phyloP scores from a whole-genome alignment of 2,113 vertebrate species.

The Bos javanicus region DNA sequence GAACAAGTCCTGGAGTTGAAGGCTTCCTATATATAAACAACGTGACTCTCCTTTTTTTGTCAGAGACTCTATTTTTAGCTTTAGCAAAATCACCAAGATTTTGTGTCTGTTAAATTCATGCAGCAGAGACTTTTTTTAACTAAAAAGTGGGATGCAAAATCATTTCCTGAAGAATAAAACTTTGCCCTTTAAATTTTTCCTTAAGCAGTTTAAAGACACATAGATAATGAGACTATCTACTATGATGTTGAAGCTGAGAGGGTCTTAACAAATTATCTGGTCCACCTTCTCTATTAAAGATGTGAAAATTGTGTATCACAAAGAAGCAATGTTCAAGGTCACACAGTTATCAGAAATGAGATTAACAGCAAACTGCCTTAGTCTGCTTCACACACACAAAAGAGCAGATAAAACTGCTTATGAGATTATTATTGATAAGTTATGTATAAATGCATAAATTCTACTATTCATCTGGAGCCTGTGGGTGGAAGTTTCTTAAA shows the following conservation, averaged over 20 bases:
- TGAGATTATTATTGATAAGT: neutral
- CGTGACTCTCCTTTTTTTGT: conserved; percentile 31
- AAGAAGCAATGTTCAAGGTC: neutral
- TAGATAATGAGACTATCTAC: neutral
- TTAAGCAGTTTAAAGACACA: neutral
- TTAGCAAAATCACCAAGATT: conserved; percentile 62
- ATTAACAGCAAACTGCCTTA: neutral
- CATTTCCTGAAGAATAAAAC: neutral
- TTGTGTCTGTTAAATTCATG: conserved; percentile 45
- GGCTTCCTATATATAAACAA: conserved; percentile 69
- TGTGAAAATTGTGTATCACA: neutral
- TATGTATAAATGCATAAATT: neutral
- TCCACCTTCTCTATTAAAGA: neutral
- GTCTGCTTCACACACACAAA: neutral
- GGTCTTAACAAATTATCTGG: neutral
- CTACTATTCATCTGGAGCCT: neutral
- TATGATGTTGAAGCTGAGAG: neutral
- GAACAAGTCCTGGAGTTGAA: conserved; percentile 15
- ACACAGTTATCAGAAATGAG: neutral
- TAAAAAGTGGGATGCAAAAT: neutral
- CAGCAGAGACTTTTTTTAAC: neutral
- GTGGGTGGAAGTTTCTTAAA: neutral
- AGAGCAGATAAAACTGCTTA: neutral
- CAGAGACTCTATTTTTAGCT: conserved; percentile 60
- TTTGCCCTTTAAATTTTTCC: neutral